Evolutionary conservation across 2,113 vertebrate genomes (phyloP), one percentile per base, ranked within the genome.

Genomic region (Microtus pennsylvanicus): DNA sequence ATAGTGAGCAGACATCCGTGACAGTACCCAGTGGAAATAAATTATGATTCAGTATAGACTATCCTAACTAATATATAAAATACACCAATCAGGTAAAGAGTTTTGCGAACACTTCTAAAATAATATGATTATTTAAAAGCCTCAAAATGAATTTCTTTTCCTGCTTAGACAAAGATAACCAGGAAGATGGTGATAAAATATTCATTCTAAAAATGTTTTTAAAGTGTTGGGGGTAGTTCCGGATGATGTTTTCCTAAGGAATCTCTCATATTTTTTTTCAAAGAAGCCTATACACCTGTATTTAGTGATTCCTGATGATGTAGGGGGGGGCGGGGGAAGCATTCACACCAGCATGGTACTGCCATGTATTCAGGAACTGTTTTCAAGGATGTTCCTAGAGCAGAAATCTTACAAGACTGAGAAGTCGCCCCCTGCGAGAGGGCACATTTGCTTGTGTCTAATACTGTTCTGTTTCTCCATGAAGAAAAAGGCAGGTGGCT

Each of bases 181-280:
- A 69, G 19, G 77, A 65, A 33, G 13, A 70, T 35, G 35, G 5
- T 55, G 14, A 42, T 85, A 76, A 33, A 47, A 95, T 85, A 81
- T 69, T 50, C 26, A 47, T 33, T 45, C 17, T 3, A 65, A 91
- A 76, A 63, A n/a, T 70, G 35, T 6, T 65, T 76, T 61, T 83
- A 88, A 90, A 38, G 7, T 80, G 30, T 52, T 78, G n/a, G 28
- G 28, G 35, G 65, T 82, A 63, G 11, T 45, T 42, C 42, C 61
- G 13, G 61, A 50, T 83, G 14, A 63, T 65, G 75, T 67, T 85
- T 63, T 38, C n/a, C 72, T 90, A 63, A 90, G 26, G 86, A 82
- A 72, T 45, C 2, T 38, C 35, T 63, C 22, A 24, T 86, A 13
- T 45, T 42, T 86, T 52, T 42, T 86, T 52, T 42, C 14, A 28